Percentiles rank a stretch among this genome's conserved stretches.
phyloP scores from a whole-genome alignment of 2,113 vertebrate species.

The Myotis davidii region DNA sequence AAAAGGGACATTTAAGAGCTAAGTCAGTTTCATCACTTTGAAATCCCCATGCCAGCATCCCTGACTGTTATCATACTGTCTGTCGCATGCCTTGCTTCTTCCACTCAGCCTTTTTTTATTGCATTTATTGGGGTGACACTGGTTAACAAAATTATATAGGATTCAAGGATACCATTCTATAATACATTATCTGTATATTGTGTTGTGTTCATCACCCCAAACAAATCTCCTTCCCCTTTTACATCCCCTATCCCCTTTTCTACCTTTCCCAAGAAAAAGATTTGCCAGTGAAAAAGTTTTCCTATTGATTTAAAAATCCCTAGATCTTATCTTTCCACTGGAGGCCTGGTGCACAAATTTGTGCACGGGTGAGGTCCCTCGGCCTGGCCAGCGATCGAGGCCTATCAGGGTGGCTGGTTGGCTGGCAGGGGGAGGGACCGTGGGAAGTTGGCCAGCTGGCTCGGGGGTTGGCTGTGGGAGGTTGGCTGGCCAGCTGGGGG shows the following conservation, averaged over 20 bases:
- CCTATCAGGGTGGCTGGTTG: too few species aligned
- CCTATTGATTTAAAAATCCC: slow-evolving; percentile 28
- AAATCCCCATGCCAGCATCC: background rate
- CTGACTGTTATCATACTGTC: too few species aligned
- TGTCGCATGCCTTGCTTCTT: background rate
- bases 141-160: background rate
- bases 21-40: background rate
- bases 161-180: background rate
- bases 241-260: background rate
- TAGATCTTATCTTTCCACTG: slow-evolving; percentile 38
- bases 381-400: background rate
- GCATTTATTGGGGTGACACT: background rate
- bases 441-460: too few species aligned
- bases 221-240: background rate
- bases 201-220: background rate
- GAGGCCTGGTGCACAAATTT: too few species aligned
- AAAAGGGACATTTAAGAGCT: background rate
- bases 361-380: background rate
- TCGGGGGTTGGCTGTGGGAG: too few species aligned
- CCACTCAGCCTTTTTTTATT: background rate
- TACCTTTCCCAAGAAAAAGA: background rate
- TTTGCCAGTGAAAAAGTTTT: background rate
- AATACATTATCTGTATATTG: background rate
- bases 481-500: too few species aligned
- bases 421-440: too few species aligned